Percentiles rank a stretch among this genome's conserved stretches.
These are phyloP conservation scores for Anarsia innoxiella DNA, from an alignment of 2,888 invertebrate genomes.

Conservation along the genomic window DNA sequence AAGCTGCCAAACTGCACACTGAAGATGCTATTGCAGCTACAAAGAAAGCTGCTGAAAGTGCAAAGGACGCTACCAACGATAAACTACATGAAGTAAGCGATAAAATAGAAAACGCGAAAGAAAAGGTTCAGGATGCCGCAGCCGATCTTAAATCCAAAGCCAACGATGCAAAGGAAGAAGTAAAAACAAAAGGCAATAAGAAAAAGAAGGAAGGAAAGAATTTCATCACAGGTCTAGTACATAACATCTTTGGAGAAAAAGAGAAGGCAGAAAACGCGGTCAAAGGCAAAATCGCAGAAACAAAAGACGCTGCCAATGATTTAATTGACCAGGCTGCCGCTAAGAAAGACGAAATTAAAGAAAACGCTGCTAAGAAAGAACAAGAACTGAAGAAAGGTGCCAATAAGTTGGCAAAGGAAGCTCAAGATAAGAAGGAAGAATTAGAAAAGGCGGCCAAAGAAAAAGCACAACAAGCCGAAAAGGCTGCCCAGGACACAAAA, in stretches of 20 bases:
- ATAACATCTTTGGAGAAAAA: constrained; percentile 64
- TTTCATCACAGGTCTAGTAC: constrained; percentile 61
- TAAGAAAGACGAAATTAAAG: constrained; percentile 48
- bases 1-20: constrained; percentile 21
- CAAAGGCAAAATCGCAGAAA: constrained; percentile 50
- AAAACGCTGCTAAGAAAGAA: constrained; percentile 36
- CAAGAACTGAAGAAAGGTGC: constrained; percentile 37
- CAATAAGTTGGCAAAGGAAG: constrained; percentile 23
- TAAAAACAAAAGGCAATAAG: constrained; percentile 54
- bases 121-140: constrained; percentile 39
- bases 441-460: constrained; percentile 20
- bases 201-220: constrained; percentile 63
- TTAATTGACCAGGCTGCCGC: constrained; percentile 42
- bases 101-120: constrained; percentile 43
- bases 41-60: constrained; percentile 37
- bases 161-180: constrained; percentile 39
- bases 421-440: constrained; percentile 17
- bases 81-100: constrained; percentile 44
- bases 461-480: constrained; percentile 22
- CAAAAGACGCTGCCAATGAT: constrained; percentile 52
- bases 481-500: constrained; percentile 32
- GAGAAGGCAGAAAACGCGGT: constrained; percentile 60
- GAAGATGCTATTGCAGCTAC: constrained; percentile 30
- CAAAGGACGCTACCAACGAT: constrained; percentile 39
- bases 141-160: constrained; percentile 29